A percentile compares a stretch with the other conserved stretches of the same genome.
These are phyloP conservation scores for Eumerus sabulonum DNA, from an alignment of 2,888 invertebrate species.

Conservation along the genomic window DNA sequence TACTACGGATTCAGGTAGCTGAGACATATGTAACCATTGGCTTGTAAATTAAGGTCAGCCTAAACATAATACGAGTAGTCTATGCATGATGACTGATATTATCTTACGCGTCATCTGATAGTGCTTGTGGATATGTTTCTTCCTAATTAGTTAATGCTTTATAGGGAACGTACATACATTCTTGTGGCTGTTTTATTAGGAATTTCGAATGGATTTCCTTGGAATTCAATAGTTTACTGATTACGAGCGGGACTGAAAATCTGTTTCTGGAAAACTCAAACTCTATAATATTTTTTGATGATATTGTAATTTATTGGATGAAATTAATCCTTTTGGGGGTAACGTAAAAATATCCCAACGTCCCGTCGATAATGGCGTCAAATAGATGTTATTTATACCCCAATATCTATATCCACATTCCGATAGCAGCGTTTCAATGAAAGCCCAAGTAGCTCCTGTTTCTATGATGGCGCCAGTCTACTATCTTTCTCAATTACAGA, in stretches of 20 bases:
- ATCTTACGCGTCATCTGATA: conserved; percentile 58
- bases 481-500: no score
- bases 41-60: conserved; percentile 53
- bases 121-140: conserved; percentile 40
- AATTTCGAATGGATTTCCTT: conserved; percentile 51
- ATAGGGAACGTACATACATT: conserved; percentile 52
- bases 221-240: conserved; percentile 45
- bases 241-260: conserved; percentile 44
- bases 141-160: conserved; percentile 65
- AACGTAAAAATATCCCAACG: conserved; percentile 9
- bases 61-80: conserved; percentile 49
- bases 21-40: conserved; percentile 38
- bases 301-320: conserved; percentile 50
- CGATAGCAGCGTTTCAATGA: neutral
- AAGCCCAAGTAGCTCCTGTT: no score
- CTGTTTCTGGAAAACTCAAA: conserved; percentile 34
- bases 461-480: no score
- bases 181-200: conserved; percentile 35
- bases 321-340: conserved; percentile 6
- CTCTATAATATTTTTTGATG: conserved; percentile 53
- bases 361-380: conserved; percentile 4
- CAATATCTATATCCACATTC: neutral
- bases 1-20: conserved; percentile 54
- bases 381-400: conserved; percentile 12
- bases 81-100: conserved; percentile 58